Evolutionary conservation across 2,888 invertebrate species (phyloP).

Genomic region (Rhogogaster chlorosoma): DNA sequence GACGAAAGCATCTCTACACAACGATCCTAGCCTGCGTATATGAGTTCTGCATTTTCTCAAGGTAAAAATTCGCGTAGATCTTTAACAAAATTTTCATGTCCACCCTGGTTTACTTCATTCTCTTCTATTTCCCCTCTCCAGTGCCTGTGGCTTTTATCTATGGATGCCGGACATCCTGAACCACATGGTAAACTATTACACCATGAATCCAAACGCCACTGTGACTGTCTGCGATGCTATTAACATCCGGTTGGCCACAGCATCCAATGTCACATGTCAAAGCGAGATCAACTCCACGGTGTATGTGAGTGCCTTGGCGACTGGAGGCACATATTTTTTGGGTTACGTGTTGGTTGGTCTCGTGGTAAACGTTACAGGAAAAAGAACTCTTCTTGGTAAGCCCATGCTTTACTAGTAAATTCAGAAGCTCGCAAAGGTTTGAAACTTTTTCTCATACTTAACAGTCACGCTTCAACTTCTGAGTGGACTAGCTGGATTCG

Average conservation of each 20-base stretch:
- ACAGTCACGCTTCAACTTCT: slow-evolving; percentile 62
- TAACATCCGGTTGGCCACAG: not conserved
- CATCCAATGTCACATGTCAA: not conserved
- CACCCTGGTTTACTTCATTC: not conserved
- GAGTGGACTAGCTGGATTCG: slow-evolving; percentile 79
- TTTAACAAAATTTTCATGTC: not conserved
- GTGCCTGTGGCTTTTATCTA: slow-evolving; percentile 8
- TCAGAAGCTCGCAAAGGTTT: not conserved
- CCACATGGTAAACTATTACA: slow-evolving; percentile 1
- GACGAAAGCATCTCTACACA: not conserved
- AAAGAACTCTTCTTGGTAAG: slow-evolving; percentile 8
- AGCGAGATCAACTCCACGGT: not conserved
- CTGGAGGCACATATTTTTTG: not conserved
- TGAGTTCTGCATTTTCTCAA: slow-evolving; percentile 24
- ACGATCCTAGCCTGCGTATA: not conserved
- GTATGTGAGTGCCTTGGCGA: not conserved
- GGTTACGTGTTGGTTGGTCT: not conserved
- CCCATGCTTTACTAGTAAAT: not conserved
- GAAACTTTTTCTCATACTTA: not conserved
- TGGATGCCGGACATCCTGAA: slow-evolving; percentile 27
- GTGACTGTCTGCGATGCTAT: slow-evolving; percentile 15
- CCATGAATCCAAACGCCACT: not conserved
- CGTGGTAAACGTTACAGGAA: not conserved
- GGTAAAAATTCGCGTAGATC: not conserved
- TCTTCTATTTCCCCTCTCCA: not conserved